A percentile compares a stretch with the other conserved stretches of the same genome.
Evolutionary conservation across 2,888 invertebrate genomes (phyloP).

Genomic region (Tinea trinotella): DNA sequence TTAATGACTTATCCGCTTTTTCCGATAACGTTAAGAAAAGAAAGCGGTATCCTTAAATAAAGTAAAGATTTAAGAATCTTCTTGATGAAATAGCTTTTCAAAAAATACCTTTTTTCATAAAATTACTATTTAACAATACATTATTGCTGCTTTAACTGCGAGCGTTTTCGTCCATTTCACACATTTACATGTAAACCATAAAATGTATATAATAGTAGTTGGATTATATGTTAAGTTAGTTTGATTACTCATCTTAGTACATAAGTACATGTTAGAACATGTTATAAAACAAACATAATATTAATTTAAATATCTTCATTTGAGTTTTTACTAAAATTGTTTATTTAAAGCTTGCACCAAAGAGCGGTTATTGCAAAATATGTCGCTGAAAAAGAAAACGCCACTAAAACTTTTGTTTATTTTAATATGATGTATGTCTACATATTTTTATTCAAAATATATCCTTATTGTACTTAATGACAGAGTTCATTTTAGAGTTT

Average conservation of each 20-base stretch:
- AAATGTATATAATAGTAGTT: no score
- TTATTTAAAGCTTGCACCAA: not conserved
- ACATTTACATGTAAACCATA: no score
- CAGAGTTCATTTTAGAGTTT: not conserved
- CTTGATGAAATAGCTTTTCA: not conserved
- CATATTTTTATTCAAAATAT: not conserved
- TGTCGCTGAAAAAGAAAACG: slow-evolving; percentile 1
- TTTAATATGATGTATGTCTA: not conserved
- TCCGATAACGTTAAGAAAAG: slow-evolving; percentile 38
- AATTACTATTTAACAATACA: not conserved
- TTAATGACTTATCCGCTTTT: slow-evolving; percentile 65
- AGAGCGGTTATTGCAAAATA: not conserved
- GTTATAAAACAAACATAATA: no score
- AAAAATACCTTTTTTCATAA: not conserved
- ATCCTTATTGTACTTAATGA: not conserved
- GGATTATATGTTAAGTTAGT: no score
- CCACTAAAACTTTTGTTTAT: not conserved
- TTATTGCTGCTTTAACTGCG: no score
- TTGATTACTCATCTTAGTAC: no score
- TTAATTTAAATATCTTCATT: not conserved
- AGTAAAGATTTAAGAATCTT: slow-evolving; percentile 19
- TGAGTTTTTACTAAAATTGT: not conserved
- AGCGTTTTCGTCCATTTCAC: no score
- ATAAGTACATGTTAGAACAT: no score
- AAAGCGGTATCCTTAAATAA: slow-evolving; percentile 36